A percentile compares a stretch with the other conserved stretches of the same genome.
phyloP scores from a whole-genome alignment of 2,888 invertebrate species.

The Bombylius major region DNA sequence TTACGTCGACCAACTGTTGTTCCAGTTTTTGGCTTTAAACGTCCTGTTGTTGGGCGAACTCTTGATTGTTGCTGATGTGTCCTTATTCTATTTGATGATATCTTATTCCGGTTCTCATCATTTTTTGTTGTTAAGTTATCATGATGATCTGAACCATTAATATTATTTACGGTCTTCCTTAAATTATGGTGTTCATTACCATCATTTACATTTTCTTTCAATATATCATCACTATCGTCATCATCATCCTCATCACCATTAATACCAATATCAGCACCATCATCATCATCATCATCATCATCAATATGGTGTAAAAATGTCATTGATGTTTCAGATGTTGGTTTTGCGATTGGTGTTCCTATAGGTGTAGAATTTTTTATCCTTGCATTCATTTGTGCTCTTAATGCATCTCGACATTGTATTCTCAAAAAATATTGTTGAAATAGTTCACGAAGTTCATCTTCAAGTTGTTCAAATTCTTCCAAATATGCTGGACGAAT shows the following conservation, averaged over 20 bases:
- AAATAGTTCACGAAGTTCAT: constrained; percentile 71
- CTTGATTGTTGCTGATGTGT: constrained; percentile 21
- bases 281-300: constrained; percentile 31
- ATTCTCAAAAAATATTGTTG: constrained; percentile 78
- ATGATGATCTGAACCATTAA: neutral
- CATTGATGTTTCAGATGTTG: constrained; percentile 27
- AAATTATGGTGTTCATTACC: too few species aligned
- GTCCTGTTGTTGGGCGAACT: constrained; percentile 32
- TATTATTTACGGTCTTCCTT: neutral
- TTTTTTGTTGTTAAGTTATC: neutral
- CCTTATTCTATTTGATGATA: neutral
- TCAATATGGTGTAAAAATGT: constrained; percentile 28
- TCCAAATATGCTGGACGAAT: constrained; percentile 95
- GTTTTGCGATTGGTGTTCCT: constrained; percentile 27
- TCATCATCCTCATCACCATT: constrained; percentile 14
- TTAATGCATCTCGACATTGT: constrained; percentile 78
- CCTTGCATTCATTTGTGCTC: constrained; percentile 55
- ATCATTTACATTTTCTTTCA: neutral
- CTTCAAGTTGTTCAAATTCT: constrained; percentile 82
- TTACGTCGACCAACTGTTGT: constrained; percentile 15
- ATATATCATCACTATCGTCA: constrained; percentile 16
- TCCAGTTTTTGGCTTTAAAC: constrained; percentile 21
- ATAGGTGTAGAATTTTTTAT: constrained; percentile 25
- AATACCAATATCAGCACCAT: constrained; percentile 11
- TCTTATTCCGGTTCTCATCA: too few species aligned